Base-by-base conservation (phyloP, 64 coral and sea anemone genomes). In the Stichodactyla mertensii region DNA sequence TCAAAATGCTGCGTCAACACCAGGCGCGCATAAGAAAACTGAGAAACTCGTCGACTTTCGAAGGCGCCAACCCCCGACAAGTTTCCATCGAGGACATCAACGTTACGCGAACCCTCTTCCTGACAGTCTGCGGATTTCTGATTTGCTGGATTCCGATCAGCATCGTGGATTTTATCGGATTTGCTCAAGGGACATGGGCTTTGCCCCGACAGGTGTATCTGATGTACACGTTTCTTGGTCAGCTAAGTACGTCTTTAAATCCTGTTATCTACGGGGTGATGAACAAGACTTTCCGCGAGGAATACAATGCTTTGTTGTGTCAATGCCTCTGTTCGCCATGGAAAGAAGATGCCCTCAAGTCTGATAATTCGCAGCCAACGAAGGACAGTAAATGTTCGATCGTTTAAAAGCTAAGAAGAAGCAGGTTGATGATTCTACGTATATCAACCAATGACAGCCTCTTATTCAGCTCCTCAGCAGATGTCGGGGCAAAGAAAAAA, bases 151-250 rank as follows among this genome's bases (percentile, higher is more conserved):
- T 86, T 31, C 90, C 90, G 23, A 92, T 92, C 67, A 54, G 77
- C 12, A 92, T 92, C 85, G 90, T 92, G 61, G 90, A 92, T 83
- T 92, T 92, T 66, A 92, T 92, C 60, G 90, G 90, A 51, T 92
- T 92, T 66, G 84, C 58, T 59, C 90, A 92, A 82, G 90, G 53
- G 22, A 71, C 84, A n/a, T 92, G 90, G 90, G 84, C 67, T 52
- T 86, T 92, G 67, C 90, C 90, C 26, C 84, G 90, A 12, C 56
- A 92, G 78, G 60, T 83, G 22, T 92, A 92, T 51, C 71, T 92
- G 8, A 92, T 92, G 90, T 92, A 92, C 77, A 92, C 90, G 28
- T 92, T 92, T 61, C 64, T 92, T 78, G 90, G 90, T 66, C 90
- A 92, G 27, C 61, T 92, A 10, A 92, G 90, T 22, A 92, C 90